Evolutionary conservation across 1,140 invertebrate genomes (phyloP).

Genomic region (Trichonephila clavipes): DNA sequence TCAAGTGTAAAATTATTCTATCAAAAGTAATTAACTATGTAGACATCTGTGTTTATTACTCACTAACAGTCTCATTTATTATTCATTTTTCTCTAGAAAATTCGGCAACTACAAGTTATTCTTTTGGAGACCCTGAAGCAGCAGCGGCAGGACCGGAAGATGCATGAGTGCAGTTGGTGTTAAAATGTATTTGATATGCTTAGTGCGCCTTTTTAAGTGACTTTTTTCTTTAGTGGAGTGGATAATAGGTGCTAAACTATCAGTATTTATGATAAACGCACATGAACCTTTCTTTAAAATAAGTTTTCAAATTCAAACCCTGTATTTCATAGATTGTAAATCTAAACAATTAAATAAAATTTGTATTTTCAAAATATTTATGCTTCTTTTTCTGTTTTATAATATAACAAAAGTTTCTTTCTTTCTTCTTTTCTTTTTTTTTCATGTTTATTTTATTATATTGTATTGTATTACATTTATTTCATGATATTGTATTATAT

Average conservation of each 20-base stretch:
- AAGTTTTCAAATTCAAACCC: background rate
- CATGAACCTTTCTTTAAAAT: background rate
- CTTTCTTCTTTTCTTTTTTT: too few relatives aligned
- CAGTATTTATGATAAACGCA: slow-evolving; percentile 30
- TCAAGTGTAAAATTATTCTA: too few relatives aligned
- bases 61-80: background rate
- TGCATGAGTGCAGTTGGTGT: background rate
- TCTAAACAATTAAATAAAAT: background rate
- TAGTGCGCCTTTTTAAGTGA: background rate
- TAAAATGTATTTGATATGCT: background rate
- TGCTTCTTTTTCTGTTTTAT: too few relatives aligned
- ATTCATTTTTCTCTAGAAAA: slow-evolving; percentile 18
- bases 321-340: background rate
- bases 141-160: background rate
- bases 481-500: too few relatives aligned
- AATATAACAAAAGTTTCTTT: too few relatives aligned
- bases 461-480: too few relatives aligned
- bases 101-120: slow-evolving; percentile 42
- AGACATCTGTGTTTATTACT: too few relatives aligned
- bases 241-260: slow-evolving; percentile 15
- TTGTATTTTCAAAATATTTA: background rate
- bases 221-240: slow-evolving; percentile 24
- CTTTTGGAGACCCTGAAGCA: background rate
- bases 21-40: too few relatives aligned
- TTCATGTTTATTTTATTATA: too few relatives aligned